Percentiles rank a stretch among this genome's conserved stretches.
Conservation (phyloP, 2,113 vertebrate species). For the Natator depressus region DNA sequence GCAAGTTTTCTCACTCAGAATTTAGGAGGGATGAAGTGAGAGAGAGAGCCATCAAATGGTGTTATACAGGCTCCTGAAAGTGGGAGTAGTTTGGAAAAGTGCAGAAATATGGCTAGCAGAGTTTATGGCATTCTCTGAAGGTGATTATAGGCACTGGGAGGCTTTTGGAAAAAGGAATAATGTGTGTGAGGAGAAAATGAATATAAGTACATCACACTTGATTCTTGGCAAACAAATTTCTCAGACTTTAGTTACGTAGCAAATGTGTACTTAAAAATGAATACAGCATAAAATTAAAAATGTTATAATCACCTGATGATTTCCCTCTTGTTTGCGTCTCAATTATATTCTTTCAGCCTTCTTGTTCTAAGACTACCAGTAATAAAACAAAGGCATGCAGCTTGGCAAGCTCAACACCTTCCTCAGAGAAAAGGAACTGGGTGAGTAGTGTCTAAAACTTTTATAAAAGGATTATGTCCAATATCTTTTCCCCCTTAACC, state of each 20-base stretch:
- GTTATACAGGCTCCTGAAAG: too few species aligned
- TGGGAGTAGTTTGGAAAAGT: neutral
- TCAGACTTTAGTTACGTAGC: neutral
- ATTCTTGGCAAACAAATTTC: neutral
- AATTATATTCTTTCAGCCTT: neutral
- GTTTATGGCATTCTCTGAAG: fast-evolving
- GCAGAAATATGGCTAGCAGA: neutral
- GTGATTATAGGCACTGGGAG: neutral
- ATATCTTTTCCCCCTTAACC: neutral
- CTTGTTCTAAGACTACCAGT: neutral
- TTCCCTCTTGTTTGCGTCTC: neutral
- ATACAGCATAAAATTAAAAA: neutral
- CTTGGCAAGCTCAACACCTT: neutral
- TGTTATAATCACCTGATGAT: neutral
- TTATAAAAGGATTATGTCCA: neutral
- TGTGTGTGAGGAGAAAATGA: neutral
- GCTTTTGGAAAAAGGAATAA: neutral
- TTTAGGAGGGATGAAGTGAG: neutral
- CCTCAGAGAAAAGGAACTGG: neutral
- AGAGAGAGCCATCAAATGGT: neutral
- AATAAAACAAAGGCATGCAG: neutral
- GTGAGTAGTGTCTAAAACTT: neutral
- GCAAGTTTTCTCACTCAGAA: neutral
- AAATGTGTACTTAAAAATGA: neutral
- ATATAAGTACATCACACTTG: neutral